These are phyloP conservation scores for Eonycteris spelaea DNA, from an alignment of 2,113 vertebrate genomes.

Conservation along the genomic window DNA sequence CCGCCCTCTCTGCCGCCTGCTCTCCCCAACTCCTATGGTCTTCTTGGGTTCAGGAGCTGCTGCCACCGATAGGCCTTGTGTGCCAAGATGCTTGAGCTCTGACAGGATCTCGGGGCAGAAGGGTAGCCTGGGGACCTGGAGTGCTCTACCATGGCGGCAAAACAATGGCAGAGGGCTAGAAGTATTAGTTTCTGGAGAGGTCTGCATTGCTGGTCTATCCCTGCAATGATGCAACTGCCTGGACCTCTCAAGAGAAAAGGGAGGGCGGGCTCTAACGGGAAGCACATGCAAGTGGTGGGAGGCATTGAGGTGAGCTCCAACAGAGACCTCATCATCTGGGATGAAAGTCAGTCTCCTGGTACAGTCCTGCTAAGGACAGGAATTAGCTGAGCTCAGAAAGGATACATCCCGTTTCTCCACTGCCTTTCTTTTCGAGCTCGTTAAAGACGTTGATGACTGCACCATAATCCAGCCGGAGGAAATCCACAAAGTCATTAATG, in stretches of 20 bases:
- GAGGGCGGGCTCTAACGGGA: background rate
- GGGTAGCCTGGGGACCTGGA: background rate
- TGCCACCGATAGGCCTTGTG: background rate
- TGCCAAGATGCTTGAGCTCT: background rate
- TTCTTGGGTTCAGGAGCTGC: background rate
- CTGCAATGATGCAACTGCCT: background rate
- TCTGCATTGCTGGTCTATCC: background rate
- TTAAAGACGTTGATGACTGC: background rate
- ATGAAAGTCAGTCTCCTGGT: background rate
- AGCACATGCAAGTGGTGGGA: background rate
- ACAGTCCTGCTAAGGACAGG: background rate
- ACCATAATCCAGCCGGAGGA: background rate
- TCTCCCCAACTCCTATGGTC: background rate
- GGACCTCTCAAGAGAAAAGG: background rate
- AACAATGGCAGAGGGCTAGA: background rate
- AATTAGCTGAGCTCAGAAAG: background rate
- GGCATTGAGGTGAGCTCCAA: background rate
- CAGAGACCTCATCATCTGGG: background rate
- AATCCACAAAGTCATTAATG: background rate
- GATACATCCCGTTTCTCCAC: background rate
- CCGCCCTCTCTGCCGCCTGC: background rate
- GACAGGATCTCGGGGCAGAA: background rate
- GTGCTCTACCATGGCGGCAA: rapidly evolving
- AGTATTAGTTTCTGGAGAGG: background rate
- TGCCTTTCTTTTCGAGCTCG: background rate